Evolutionary conservation across 2,888 invertebrate genomes (phyloP).

Genomic region (Hedya salicella): DNA sequence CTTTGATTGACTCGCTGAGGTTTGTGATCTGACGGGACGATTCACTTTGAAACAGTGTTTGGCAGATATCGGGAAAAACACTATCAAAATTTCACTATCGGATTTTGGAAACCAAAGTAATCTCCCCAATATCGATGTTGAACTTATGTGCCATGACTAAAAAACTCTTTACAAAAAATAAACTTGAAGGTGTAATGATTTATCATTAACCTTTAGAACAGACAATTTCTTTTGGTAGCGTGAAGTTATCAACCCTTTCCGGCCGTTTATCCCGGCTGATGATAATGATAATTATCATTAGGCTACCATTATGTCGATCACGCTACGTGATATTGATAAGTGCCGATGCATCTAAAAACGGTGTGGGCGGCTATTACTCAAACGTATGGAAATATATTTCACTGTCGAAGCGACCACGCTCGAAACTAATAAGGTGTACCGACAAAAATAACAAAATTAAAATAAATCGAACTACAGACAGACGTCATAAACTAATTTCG

Average conservation of each 20-base stretch:
- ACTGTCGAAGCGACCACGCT: conserved; percentile 74
- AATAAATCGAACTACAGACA: conserved; percentile 85
- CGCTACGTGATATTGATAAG: conserved; percentile 27
- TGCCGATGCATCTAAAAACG: conserved; percentile 19
- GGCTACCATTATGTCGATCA: conserved; percentile 12
- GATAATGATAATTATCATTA: conserved; percentile 50
- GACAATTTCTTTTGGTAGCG: conserved; percentile 2
- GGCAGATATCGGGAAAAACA: conserved; percentile 16
- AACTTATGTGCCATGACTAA: conserved; percentile 3
- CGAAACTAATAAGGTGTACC: conserved; percentile 75
- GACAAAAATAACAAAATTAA: conserved; percentile 83
- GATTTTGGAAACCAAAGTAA: too few relatives aligned
- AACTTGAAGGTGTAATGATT: background rate
- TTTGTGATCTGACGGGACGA: conserved; percentile 21
- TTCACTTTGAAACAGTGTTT: conserved; percentile 38
- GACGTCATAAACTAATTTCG: conserved; percentile 85
- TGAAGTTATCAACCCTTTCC: conserved; percentile 5
- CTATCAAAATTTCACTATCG: background rate
- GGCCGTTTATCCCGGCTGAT: conserved; percentile 3
- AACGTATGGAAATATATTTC: conserved; percentile 72
- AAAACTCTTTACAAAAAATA: conserved; percentile 7
- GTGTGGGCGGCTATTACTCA: conserved; percentile 61
- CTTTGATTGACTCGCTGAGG: conserved; percentile 79
- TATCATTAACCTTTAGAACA: conserved; percentile 20
- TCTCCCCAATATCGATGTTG: too few relatives aligned